A percentile compares a stretch with the other conserved stretches of the same genome.
These are phyloP conservation scores for Drepana arcuata DNA, from an alignment of 1,140 invertebrate species.

Conservation along the genomic window DNA sequence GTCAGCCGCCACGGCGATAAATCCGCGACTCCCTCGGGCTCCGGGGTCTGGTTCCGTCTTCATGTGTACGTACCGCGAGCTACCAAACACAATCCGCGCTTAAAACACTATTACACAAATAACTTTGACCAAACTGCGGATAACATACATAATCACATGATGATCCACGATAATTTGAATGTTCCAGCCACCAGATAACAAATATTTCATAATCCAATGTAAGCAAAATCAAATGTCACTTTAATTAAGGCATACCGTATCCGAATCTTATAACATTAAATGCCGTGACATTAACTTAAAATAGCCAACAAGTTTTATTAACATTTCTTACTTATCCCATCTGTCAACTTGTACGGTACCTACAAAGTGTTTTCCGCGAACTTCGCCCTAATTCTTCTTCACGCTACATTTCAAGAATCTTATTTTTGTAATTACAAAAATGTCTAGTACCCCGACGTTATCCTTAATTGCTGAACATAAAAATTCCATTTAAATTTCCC, in stretches of 20 bases:
- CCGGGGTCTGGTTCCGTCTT: slow-evolving; percentile 50
- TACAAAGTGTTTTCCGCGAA: slow-evolving; percentile 57
- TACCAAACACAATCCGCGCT: background rate
- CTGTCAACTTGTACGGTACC: slow-evolving; percentile 37
- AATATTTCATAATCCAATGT: no score
- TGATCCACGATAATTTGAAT: no score
- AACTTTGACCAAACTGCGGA: background rate
- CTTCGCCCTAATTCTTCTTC: slow-evolving; percentile 66
- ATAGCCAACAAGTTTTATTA: slow-evolving; percentile 11
- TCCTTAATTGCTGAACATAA: slow-evolving; percentile 72
- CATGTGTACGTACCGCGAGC: slow-evolving; percentile 20
- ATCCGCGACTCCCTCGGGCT: slow-evolving; percentile 62
- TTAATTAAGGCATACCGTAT: no score
- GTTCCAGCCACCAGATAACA: no score
- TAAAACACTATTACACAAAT: background rate
- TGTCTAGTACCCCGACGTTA: slow-evolving; percentile 69
- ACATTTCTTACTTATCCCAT: slow-evolving; percentile 31
- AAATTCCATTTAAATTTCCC: slow-evolving; percentile 72
- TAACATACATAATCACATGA: no score
- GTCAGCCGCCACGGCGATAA: slow-evolving; percentile 49
- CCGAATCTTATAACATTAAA: no score
- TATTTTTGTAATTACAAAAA: slow-evolving; percentile 73
- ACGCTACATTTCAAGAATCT: slow-evolving; percentile 72
- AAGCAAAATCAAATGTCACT: no score
- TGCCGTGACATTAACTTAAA: slow-evolving; percentile 8